Conservation (phyloP, 92 coral and sea anemone species). For the Umimayanthus chanpuru region DNA sequence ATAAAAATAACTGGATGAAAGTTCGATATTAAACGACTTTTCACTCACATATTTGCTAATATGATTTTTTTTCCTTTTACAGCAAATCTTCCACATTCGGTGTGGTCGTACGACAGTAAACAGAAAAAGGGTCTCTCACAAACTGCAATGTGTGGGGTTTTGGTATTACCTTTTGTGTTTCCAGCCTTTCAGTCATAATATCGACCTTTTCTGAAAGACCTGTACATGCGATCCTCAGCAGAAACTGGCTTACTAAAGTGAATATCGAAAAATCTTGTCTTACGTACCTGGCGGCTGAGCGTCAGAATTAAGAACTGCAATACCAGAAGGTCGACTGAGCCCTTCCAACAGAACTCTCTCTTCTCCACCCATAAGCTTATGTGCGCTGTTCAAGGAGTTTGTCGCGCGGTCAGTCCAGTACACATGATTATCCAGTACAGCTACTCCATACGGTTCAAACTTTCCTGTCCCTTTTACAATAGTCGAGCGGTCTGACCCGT, state of each 20-base stretch:
- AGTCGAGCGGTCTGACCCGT: constrained; percentile 17
- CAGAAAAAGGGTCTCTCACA: too few species aligned
- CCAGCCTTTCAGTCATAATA: too few species aligned
- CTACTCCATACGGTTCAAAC: constrained; percentile 35
- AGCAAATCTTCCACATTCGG: too few species aligned
- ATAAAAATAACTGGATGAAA: too few species aligned
- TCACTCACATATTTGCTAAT: too few species aligned
- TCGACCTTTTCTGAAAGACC: background rate
- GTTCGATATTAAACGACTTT: too few species aligned
- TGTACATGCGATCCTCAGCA: background rate
- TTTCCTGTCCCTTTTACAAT: constrained; percentile 11
- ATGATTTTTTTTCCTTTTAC: too few species aligned
- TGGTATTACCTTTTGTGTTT: too few species aligned
- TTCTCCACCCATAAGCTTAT: background rate
- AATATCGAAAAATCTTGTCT: background rate
- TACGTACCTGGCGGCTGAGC: constrained; percentile 19
- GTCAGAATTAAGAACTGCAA: background rate
- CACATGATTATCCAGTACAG: background rate
- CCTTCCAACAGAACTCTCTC: background rate
- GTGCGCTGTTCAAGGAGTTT: constrained; percentile 10
- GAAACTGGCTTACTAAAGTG: background rate
- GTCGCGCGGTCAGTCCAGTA: constrained; percentile 36
- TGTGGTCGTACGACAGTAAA: too few species aligned
- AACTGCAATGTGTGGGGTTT: too few species aligned
- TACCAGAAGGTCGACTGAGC: constrained; percentile 7